These are phyloP conservation scores for Polydrusus pterygomalis DNA, from an alignment of 2,888 invertebrate species.

Conservation along the genomic window DNA sequence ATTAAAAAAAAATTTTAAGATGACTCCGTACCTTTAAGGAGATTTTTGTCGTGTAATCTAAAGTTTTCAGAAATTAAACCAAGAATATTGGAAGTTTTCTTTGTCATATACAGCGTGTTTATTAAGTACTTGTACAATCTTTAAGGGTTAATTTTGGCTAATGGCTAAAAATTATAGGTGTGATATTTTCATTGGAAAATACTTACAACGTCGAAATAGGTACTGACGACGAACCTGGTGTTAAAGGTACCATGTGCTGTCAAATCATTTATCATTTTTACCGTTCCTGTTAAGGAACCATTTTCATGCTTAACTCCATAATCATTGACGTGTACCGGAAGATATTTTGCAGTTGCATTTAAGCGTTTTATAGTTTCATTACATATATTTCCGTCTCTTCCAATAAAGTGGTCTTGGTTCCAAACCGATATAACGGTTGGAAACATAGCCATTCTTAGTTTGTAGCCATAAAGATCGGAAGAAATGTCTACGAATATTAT, in stretches of 20 bases:
- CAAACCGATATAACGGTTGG: conserved; percentile 16
- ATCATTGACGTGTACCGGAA: neutral
- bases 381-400: conserved; percentile 15
- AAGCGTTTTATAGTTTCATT: conserved; percentile 20
- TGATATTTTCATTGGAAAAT: neutral
- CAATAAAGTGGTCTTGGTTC: conserved; percentile 8
- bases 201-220: conserved; percentile 8
- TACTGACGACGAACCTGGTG: conserved; percentile 8
- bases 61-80: no score
- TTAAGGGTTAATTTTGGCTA: no score
- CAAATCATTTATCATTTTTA: conserved; percentile 5
- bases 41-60: no score
- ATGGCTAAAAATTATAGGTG: no score
- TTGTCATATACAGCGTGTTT: no score
- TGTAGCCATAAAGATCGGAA: conserved; percentile 12
- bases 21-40: no score
- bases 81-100: no score
- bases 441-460: conserved; percentile 27
- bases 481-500: conserved; percentile 19
- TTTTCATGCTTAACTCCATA: conserved; percentile 9
- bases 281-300: conserved; percentile 18
- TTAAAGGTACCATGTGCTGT: conserved; percentile 25
- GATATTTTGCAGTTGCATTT: conserved; percentile 32
- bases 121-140: no score
- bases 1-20: no score